A percentile compares a stretch with the other conserved stretches of the same genome.
phyloP scores from a whole-genome alignment of 2,797 vertebrate genomes.

The Macroramphosus scolopax region DNA sequence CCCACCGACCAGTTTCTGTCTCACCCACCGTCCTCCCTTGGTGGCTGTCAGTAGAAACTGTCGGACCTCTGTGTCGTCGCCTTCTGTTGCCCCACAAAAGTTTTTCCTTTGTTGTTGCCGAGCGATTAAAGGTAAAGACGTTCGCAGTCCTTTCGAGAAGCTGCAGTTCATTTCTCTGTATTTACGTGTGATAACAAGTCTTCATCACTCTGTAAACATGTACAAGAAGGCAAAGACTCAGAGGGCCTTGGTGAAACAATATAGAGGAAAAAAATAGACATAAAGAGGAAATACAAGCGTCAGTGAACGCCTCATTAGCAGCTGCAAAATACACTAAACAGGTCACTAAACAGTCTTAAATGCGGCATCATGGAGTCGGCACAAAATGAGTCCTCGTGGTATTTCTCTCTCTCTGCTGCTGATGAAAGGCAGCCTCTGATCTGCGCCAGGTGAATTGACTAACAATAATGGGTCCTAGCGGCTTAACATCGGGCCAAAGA shows the following conservation, averaged over 20 bases:
- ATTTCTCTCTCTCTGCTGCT: constrained; percentile 16
- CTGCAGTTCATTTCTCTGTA: neutral
- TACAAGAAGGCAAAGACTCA: neutral
- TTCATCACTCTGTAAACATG: no score
- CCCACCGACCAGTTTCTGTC: constrained; percentile 10
- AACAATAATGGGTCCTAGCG: constrained; percentile 40
- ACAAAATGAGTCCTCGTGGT: constrained; percentile 21
- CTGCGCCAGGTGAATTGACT: constrained; percentile 44
- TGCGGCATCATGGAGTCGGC: constrained; percentile 13
- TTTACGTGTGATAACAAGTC: no score
- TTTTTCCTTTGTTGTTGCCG: constrained; percentile 17
- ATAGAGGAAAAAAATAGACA: neutral
- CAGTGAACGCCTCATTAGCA: neutral
- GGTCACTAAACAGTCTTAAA: constrained; percentile 32
- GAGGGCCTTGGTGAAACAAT: neutral
- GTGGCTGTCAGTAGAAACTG: constrained; percentile 15
- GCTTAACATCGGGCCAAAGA: constrained; percentile 38
- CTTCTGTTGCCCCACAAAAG: constrained; percentile 15
- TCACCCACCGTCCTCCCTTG: constrained; percentile 22
- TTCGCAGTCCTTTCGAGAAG: no score
- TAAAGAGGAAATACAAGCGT: constrained; percentile 2
- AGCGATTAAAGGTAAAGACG: constrained; percentile 19
- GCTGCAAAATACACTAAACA: constrained; percentile 22
- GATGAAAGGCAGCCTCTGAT: constrained; percentile 48
- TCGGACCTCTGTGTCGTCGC: constrained; percentile 6